A percentile compares a stretch with the other conserved stretches of the same genome.
Evolutionary conservation across 2,113 vertebrate genomes (phyloP).

Genomic region (Oncorhynchus gorbuscha): DNA sequence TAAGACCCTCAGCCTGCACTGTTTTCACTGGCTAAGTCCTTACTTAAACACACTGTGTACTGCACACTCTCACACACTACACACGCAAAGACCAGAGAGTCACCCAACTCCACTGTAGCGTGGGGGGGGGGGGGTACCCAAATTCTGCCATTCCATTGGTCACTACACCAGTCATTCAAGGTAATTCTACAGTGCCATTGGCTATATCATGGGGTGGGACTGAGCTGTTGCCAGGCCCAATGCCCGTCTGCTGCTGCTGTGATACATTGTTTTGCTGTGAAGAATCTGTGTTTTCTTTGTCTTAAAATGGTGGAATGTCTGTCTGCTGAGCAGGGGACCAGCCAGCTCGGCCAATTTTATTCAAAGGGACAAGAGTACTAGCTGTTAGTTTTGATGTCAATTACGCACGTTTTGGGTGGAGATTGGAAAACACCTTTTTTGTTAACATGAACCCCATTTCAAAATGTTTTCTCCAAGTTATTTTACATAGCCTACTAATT

Average conservation of each 20-base stretch:
- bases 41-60: conserved; percentile 63
- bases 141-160: conserved; percentile 24
- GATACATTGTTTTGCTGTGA: conserved; percentile 53
- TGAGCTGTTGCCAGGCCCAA: conserved; percentile 42
- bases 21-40: conserved; percentile 62
- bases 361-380: not conserved
- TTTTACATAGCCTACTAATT: too few species aligned
- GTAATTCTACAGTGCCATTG: conserved; percentile 6
- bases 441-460: not conserved
- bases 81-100: conserved; percentile 35
- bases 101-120: not conserved
- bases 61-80: conserved; percentile 39
- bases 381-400: not conserved
- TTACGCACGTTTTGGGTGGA: not conserved
- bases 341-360: not conserved
- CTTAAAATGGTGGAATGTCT: conserved; percentile 53
- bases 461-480: too few species aligned
- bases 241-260: conserved; percentile 48
- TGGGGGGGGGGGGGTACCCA: not conserved
- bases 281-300: conserved; percentile 59
- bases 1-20: conserved; percentile 15
- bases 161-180: conserved; percentile 9
- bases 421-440: too few species aligned
- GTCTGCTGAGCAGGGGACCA: conserved; percentile 48
- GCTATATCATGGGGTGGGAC: not conserved